Evolutionary conservation across 2,797 vertebrate genomes (phyloP), one percentile per base, ranked within the genome.

Genomic region (Leptoclinus maculatus): DNA sequence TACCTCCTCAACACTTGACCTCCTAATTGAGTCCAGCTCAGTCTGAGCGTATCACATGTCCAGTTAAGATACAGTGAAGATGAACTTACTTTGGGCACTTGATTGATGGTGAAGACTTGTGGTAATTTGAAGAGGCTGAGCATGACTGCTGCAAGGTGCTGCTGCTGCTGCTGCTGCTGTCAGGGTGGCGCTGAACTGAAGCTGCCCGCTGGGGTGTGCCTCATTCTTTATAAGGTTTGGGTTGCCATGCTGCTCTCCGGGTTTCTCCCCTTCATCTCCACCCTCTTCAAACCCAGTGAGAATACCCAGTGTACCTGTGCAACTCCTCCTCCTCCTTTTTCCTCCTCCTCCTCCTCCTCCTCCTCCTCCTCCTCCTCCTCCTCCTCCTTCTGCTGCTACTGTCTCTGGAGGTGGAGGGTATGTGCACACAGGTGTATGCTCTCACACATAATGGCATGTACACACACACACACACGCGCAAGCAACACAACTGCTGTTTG

Each of bases 1-100:
- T 12, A 10, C 16, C 29, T 32, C 1, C 29, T 49, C 17, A 16
- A 41, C 10, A 32, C 13, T 16, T 12, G 2, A 27, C 13, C 11
- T 38, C n/a, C 17, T 59, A 1, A 17, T 0, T 36, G 21, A 71
- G 9, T 65, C 38, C 60, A 38, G 38, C 68, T 68, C 13, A 10
- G 38, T 56, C 19, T 62, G 64, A 57, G 13, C 51, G 66, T 27
- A 49, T 45, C 29, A 59, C 72, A 66, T 17, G 41, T 73, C 25
- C 56, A 29, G 53, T 25, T 27, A 66, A 77, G 49, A 49, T 5
- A 19, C 27, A 64, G 32, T 49, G 49, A 70, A 86, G 81, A 10
- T 49, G 16, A 68, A 94, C 97, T 91, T 95, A 99, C 97, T 96
- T 96, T 94, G 29, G 98, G 98, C 53, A 99, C 95, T 82, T 99